phyloP scores from a whole-genome alignment of 2,113 vertebrate species.

The Riparia riparia region DNA sequence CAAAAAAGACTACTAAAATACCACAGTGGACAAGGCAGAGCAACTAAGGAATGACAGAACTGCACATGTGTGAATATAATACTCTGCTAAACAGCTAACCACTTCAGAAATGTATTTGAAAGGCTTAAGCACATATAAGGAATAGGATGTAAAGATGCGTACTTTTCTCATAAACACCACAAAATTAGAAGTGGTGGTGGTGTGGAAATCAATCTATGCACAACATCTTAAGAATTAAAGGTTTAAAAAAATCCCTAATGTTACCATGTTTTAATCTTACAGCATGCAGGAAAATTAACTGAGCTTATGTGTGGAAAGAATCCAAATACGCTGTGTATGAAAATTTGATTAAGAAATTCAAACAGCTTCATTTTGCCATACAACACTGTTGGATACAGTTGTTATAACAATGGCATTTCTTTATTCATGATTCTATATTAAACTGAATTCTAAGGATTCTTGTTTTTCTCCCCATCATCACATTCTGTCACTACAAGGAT shows the following conservation, averaged over 20 bases:
- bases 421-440: not conserved
- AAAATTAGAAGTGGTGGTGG: not conserved
- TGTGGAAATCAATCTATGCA: not conserved
- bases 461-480: not conserved
- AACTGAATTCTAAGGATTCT: not conserved
- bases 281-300: not conserved
- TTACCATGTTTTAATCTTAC: not conserved
- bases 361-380: not conserved
- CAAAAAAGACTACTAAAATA: not conserved
- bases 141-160: not conserved
- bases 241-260: not conserved
- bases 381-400: not conserved
- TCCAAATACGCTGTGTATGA: not conserved
- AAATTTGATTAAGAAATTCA: not conserved
- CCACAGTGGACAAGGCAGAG: not conserved
- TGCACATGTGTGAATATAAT: rapidly evolving
- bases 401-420: not conserved
- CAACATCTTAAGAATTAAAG: not conserved
- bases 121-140: not conserved
- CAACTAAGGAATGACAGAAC: not conserved
- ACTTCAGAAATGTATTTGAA: rapidly evolving
- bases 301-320: not conserved
- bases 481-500: not conserved
- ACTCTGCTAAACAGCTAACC: not conserved
- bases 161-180: not conserved